Conservation (phyloP, 2,113 vertebrate genomes). For the Romanogobio albipinnatus region DNA sequence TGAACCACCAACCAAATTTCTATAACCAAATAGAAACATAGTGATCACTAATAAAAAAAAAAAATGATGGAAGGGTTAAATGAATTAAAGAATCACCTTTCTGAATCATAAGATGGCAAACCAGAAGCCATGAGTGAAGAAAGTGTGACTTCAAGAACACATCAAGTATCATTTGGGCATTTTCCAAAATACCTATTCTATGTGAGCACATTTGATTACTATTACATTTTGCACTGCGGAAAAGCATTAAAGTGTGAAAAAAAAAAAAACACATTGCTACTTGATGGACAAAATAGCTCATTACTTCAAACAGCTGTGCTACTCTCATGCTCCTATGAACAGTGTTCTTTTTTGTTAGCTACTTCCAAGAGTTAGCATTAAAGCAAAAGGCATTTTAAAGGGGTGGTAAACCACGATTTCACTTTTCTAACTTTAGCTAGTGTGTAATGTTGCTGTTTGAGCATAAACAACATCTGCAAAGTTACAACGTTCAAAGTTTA, state of each 20-base stretch:
- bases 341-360: not conserved
- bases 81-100: not conserved
- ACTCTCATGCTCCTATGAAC: not conserved
- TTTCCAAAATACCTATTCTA: not conserved
- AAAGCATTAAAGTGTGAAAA: not conserved
- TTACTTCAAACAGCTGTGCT: not conserved
- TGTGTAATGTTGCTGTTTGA: no score
- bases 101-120: not conserved
- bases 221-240: not conserved
- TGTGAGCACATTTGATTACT: conserved; percentile 1
- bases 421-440: no score
- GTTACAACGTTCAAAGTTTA: no score
- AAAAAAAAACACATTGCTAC: not conserved
- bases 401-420: no score
- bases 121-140: not conserved
- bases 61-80: not conserved
- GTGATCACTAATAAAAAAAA: not conserved
- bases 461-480: no score
- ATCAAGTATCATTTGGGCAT: not conserved
- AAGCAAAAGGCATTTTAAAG: no score
- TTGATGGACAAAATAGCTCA: not conserved
- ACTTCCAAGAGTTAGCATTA: not conserved
- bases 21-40: not conserved
- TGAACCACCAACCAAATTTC: not conserved
- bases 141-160: not conserved